Evolutionary conservation across 2,888 invertebrate genomes (phyloP).

Genomic region (Watsonalla cultraria): DNA sequence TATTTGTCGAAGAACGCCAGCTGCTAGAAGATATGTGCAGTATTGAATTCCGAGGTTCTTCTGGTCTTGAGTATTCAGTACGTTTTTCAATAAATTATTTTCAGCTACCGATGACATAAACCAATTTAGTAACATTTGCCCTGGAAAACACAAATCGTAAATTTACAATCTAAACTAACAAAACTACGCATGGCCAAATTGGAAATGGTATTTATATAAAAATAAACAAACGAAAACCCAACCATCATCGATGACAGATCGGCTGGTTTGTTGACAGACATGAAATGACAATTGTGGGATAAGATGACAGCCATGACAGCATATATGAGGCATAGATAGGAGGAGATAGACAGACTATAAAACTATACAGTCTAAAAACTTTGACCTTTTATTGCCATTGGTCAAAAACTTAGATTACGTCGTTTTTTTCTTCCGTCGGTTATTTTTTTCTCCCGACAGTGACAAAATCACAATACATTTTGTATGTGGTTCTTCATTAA

Average conservation of each 20-base stretch:
- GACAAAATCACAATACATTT: too few species aligned
- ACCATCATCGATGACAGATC: background rate
- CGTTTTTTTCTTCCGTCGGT: too few species aligned
- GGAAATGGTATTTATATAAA: background rate
- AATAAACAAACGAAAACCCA: conserved; percentile 1
- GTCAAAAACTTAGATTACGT: too few species aligned
- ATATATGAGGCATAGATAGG: too few species aligned
- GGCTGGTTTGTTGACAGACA: too few species aligned
- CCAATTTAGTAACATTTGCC: conserved; percentile 96
- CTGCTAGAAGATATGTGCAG: conserved; percentile 91
- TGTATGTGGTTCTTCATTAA: too few species aligned
- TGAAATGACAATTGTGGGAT: too few species aligned
- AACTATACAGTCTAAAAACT: too few species aligned
- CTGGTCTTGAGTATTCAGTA: conserved; percentile 84
- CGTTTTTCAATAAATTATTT: conserved; percentile 80
- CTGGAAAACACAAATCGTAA: conserved; percentile 71
- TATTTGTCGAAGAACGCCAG: conserved; percentile 90
- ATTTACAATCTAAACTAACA: conserved; percentile 2
- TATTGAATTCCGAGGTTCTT: conserved; percentile 88
- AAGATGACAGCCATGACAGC: too few species aligned
- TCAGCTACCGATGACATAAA: conserved; percentile 88
- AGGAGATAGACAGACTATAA: too few species aligned
- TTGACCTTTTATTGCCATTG: too few species aligned
- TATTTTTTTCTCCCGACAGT: too few species aligned
- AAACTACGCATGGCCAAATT: background rate